These are phyloP conservation scores for Pseudomyrmex sp. DNA, from an alignment of 1,140 invertebrate species.

Conservation along the genomic window DNA sequence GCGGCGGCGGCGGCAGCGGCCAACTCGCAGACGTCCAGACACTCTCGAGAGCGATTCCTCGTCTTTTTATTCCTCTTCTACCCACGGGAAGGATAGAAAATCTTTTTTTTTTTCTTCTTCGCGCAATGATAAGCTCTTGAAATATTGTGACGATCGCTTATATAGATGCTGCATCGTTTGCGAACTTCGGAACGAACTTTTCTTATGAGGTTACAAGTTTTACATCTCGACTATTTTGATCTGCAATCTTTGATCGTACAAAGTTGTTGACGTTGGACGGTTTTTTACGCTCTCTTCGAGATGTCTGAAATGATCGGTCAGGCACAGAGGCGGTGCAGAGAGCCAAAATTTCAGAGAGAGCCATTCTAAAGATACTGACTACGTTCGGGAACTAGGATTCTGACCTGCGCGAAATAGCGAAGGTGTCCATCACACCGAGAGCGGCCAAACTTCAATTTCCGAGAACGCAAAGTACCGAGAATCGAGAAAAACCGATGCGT, in stretches of 20 bases:
- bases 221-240: no score
- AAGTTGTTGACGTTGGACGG: no score
- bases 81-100: background rate
- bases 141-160: no score
- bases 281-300: no score
- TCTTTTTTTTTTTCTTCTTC: no score
- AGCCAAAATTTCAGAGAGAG: no score
- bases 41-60: conserved; percentile 26
- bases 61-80: background rate
- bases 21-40: conserved; percentile 62
- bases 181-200: no score
- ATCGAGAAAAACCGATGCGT: background rate
- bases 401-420: background rate
- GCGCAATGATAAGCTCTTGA: no score
- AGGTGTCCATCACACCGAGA: background rate
- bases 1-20: conserved; percentile 23
- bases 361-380: conserved; percentile 15
- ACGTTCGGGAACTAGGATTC: background rate
- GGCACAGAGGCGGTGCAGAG: background rate
- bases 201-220: no score
- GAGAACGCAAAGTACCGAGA: background rate
- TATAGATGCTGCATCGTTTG: no score
- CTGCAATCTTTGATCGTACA: no score
- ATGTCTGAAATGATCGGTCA: no score
- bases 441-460: conserved; percentile 13